phyloP scores from a whole-genome alignment of 2,113 vertebrate species.

The Sylvilagus bachmani region DNA sequence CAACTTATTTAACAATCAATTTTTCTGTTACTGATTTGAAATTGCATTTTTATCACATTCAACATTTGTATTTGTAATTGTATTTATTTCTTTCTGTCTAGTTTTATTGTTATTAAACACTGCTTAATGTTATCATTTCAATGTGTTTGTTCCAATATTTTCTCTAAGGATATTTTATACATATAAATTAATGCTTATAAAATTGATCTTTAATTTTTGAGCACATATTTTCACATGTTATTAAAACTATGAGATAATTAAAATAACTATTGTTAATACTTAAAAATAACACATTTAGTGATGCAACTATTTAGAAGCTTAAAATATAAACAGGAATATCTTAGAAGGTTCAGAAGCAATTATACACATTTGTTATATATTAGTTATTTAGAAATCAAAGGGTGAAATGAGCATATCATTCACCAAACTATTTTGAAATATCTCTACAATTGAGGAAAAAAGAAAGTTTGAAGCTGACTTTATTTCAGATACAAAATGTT shows the following conservation, averaged over 20 bases:
- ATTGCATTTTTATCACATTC: background rate
- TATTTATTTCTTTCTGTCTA: background rate
- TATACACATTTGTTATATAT: background rate
- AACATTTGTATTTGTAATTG: background rate
- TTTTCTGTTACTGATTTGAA: background rate
- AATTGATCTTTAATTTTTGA: conserved; percentile 4
- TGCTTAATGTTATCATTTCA: background rate
- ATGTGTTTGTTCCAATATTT: background rate
- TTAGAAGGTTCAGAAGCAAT: background rate
- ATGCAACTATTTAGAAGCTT: background rate
- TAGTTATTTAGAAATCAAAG: background rate
- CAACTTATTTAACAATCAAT: background rate
- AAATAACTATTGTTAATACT: background rate
- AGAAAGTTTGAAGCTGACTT: background rate
- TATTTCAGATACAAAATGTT: background rate
- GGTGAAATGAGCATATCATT: background rate
- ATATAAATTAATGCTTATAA: background rate
- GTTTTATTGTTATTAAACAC: background rate
- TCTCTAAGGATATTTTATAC: background rate
- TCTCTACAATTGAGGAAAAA: background rate
- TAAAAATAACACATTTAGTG: background rate
- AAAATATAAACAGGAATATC: background rate
- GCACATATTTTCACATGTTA: conserved; percentile 22
- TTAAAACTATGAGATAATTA: background rate
- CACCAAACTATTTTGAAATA: conserved; percentile 37